Conservation (phyloP, 2,113 vertebrate genomes). For the Phaethon lepturus region DNA sequence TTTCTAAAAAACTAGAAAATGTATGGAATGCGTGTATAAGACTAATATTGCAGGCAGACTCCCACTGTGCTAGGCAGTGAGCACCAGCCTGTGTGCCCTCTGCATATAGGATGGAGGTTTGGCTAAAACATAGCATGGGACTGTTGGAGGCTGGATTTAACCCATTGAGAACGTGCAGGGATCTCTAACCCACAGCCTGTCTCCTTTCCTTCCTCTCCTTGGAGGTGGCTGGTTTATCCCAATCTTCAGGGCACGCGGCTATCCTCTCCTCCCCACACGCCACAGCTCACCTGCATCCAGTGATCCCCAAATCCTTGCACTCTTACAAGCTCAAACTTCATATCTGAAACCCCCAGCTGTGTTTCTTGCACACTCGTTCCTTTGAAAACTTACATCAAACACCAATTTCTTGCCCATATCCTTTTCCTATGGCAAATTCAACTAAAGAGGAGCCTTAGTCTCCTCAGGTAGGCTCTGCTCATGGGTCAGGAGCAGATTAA, state of each 20-base stretch:
- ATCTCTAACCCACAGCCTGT: background rate
- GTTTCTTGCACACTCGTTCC: background rate
- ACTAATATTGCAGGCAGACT: background rate
- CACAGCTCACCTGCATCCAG: background rate
- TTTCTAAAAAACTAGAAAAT: background rate
- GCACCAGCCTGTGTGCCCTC: background rate
- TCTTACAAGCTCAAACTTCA: background rate
- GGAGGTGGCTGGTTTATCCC: background rate
- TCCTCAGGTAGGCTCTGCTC: background rate
- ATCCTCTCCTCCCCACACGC: background rate
- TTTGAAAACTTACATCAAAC: background rate
- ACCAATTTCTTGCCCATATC: background rate
- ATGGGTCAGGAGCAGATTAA: background rate
- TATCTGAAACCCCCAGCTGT: background rate
- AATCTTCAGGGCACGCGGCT: fast-evolving
- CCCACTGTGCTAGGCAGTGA: background rate
- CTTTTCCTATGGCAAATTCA: background rate
- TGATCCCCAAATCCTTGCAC: background rate
- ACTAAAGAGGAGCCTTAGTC: background rate
- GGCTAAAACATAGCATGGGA: background rate
- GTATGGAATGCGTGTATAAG: background rate
- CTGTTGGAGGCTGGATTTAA: background rate
- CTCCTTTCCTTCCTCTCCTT: background rate
- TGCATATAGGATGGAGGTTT: background rate
- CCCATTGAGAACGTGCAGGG: background rate